Base-by-base conservation (phyloP, 2,113 vertebrate species). In the Malurus elegans region DNA sequence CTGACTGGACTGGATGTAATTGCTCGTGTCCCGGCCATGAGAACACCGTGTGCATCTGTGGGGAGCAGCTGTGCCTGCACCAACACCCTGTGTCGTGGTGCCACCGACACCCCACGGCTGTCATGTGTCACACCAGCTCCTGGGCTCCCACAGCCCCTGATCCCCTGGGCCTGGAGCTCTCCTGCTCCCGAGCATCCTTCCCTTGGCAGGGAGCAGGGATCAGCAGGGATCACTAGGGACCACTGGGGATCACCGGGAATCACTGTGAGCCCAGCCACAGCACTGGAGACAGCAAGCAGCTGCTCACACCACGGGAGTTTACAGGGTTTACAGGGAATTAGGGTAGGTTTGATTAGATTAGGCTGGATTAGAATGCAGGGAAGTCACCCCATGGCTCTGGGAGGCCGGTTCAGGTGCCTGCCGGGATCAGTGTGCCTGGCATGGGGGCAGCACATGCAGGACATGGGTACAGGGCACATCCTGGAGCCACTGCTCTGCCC, bases 261-360 rank as follows among this genome's bases (percentile, higher is more conserved):
- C 1, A 1, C 60, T 7, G 2, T 28, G 51, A 66, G 31, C 15
- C 4, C 20, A 12, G 31, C 6, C 4, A 36, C 36, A 18, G 44
- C 31, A 1, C 50, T 36, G 58, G 53, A 62, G 64, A 42, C 70
- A 78, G 66, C 54, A 11, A 47, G 64, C 0, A 0, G 75, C 67
- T 16, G 18, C 74, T 87, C 2, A 4, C 51, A 9, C 69, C 1
- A 1, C 0, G 0, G 78, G 34, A 38, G 67, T 26, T 38, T 38
- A 38, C n/a, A 47, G 75, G 90, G 84, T 86, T 94, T 86, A 64
- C 21, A 47, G 76, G 84, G 78, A 45, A 74, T 92, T 79, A 93
- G 78, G 79, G 61, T 73, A 87, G 61, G 65, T 90, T 95, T 91
- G 78, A 93, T 94, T 66, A 47, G 85, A 92, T 96, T 50, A 90